Conservation (phyloP, 1,140 invertebrate species). For the Amyelois transitella region DNA sequence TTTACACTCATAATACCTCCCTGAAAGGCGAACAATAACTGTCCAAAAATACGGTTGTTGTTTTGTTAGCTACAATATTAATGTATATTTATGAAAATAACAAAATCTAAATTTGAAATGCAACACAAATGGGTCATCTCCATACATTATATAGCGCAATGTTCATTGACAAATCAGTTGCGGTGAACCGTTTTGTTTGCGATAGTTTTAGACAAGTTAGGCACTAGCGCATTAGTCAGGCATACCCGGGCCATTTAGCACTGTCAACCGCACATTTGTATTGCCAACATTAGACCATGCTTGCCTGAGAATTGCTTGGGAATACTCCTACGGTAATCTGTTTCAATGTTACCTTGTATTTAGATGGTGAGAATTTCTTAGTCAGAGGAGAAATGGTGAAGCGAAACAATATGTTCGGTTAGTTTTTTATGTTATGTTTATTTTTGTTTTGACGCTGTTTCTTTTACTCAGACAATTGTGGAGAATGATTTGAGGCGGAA, state of each 20-base stretch:
- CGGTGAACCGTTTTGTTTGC: constrained; percentile 44
- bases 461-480: no score
- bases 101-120: no score
- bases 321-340: not conserved
- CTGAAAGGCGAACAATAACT: no score
- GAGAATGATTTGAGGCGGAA: no score
- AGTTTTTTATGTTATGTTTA: no score
- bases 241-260: constrained; percentile 59
- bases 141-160: constrained; percentile 10
- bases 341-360: not conserved
- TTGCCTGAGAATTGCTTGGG: not conserved
- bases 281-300: constrained; percentile 6
- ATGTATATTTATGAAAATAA: no score
- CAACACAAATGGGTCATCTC: constrained; percentile 8
- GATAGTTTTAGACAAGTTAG: constrained; percentile 57
- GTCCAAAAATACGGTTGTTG: no score
- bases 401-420: not conserved
- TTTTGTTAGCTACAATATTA: no score
- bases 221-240: constrained; percentile 54
- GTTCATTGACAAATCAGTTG: constrained; percentile 52
- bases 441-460: no score
- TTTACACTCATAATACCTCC: no score
- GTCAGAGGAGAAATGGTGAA: not conserved
- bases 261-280: constrained; percentile 69
- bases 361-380: not conserved